These are phyloP conservation scores for Ceratitis capitata DNA, from an alignment of 1,140 invertebrate species.

Conservation along the genomic window DNA sequence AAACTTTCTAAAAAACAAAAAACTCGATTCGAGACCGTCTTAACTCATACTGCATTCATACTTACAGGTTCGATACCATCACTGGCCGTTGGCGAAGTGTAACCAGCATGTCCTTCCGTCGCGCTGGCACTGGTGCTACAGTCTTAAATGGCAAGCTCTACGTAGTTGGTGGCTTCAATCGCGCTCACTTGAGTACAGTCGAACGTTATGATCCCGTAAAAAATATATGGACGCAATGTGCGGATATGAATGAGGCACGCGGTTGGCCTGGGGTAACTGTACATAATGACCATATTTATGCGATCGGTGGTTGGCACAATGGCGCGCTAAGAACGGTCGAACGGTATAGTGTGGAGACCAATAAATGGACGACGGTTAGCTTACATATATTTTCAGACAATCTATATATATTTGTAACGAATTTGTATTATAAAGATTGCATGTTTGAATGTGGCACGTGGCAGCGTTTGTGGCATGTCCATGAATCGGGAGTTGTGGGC, in stretches of 20 bases:
- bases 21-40: background rate
- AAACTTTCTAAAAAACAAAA: background rate
- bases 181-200: background rate
- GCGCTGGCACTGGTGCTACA: background rate
- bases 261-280: constrained; percentile 5
- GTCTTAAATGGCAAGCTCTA: background rate
- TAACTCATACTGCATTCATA: background rate
- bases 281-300: background rate
- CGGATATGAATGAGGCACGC: background rate
- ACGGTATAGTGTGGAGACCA: background rate
- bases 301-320: background rate
- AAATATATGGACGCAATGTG: background rate
- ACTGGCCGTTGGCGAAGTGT: background rate
- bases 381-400: background rate
- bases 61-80: background rate
- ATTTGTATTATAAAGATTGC: background rate
- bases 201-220: background rate
- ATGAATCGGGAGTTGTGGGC: background rate
- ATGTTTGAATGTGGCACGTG: background rate
- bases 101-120: background rate
- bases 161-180: background rate
- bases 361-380: background rate
- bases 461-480: background rate
- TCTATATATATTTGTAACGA: background rate
- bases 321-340: background rate